Base-by-base conservation (phyloP, 2,113 vertebrate species). In the Acanthisitta chloris region DNA sequence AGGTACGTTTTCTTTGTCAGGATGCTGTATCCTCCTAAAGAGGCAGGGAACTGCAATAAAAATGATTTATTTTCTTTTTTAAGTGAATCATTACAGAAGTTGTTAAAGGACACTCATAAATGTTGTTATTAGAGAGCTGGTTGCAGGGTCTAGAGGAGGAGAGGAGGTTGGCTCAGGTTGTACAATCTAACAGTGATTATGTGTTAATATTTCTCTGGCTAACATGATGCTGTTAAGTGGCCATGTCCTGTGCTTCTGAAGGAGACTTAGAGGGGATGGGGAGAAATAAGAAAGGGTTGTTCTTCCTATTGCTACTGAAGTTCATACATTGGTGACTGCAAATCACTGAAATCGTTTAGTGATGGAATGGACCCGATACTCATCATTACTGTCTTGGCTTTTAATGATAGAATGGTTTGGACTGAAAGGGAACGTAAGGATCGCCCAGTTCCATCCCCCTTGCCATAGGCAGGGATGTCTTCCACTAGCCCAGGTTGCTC, bases 1-100 rank as follows among this genome's bases (percentile, higher is more conserved):
- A 71, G 88, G 87, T 49, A 85, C 91, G 57, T 95, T 97, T 96
- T 91, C 90, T 94, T 93, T 95, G 92, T 81, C 90, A 92, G 33
- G 77, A 18, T 38, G 62, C 86, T 80, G 72, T 57, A 40, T 66
- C 81, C 89, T 81, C 62, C 79, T 73, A 57, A 91, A 73, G 88
- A 88, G 90, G 65, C 61, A 82, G 45, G 69, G 81, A 76, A 83
- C 21, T 86, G 80, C 58, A 59, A 31, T 90, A 66, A 81, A 92
- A 91, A 69, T 55, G 17, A 65, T 87, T 74, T 88, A 69, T 86
- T 93, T 84, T 76, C 42, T 70, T 87, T 76, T 90, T 82, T 74
- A 91, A 79, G 86, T 70, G 74, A 87, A 86, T 94, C 79, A 36
- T 94, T 91, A 58, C 38, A 67, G 76, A 67, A 93, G 79, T 87